Percentiles rank a stretch among this genome's conserved stretches.
phyloP scores from a whole-genome alignment of 2,113 vertebrate species.

The Morone saxatilis region DNA sequence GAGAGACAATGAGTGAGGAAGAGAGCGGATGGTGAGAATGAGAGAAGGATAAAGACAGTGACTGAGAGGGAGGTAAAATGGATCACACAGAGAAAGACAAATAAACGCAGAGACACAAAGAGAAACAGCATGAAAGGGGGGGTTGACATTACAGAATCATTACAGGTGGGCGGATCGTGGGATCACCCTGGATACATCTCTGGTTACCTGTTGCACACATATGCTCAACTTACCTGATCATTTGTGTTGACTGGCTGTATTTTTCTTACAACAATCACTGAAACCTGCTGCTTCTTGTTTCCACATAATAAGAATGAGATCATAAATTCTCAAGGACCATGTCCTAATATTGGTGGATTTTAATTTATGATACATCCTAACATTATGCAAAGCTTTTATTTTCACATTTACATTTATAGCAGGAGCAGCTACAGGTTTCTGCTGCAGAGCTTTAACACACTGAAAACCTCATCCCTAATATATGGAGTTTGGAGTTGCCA shows the following conservation, averaged over 20 bases:
- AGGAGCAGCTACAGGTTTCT: not conserved
- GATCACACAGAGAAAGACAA: not conserved
- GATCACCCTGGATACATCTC: not conserved
- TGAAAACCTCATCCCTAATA: not conserved
- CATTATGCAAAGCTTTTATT: not conserved
- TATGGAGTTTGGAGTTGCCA: not conserved
- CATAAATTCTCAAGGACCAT: too few relatives aligned
- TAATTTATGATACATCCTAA: not conserved
- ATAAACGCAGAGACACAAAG: not conserved
- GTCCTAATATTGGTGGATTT: not conserved
- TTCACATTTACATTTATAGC: not conserved
- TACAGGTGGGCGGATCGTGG: slow-evolving; percentile 42
- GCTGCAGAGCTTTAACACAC: not conserved
- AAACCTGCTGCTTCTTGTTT: not conserved
- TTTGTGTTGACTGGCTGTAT: not conserved
- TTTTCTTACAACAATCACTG: too few relatives aligned
- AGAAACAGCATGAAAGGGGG: not conserved
- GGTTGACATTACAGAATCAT: slow-evolving; percentile 68
- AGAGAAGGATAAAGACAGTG: not conserved
- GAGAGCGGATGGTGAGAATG: not conserved
- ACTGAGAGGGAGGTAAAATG: slow-evolving; percentile 4
- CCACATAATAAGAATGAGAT: not conserved
- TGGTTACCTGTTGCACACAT: slow-evolving; percentile 2
- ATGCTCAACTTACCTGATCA: not conserved
- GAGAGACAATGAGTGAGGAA: not conserved